Base-by-base conservation (phyloP, 2,888 invertebrate species). In the Aleiodes alternator region DNA sequence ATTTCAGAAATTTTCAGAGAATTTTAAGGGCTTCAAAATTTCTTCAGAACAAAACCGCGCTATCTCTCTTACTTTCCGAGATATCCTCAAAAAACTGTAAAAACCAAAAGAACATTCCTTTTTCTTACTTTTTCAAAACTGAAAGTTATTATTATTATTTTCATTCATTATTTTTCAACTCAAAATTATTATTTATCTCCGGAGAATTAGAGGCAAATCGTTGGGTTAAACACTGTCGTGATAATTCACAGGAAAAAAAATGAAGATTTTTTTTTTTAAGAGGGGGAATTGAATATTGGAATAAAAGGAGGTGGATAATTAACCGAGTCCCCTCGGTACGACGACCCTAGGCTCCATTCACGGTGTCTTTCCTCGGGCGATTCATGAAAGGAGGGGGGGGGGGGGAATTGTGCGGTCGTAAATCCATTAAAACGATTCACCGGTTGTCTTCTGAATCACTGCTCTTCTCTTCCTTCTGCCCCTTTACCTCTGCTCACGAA, bases 401-500 rank as follows among this genome's bases (percentile, higher is more conserved):
- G 74, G 56, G 72, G 53, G 59, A 70, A 70, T 66, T 72, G 76
- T 55, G 72, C 51, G 59, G 76, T 80, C 80, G 77, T 79, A 80
- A 80, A 79, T 80, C 79, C 78, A 80, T 80, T 80, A 79, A 38
- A 79, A 77, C 75, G 71, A 78, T 79, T 76, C 76, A 80, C 73
- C 77, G 76, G 77, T 68, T 80, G 80, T 80, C 77, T 75, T 77
- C 78, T 76, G 76, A 77, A 80, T 79, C 75, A 71, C 73, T 77
- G 76, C 76, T 51, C 59, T 31, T 23, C 48, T 53, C 9, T 48
- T 43, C 43, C 34, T 14, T 69, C 55, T 69, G 38, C 29, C 38
- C 69, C n/a, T 23, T 43, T 9, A 69, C 51, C 50, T 31, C 12
- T 34, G 12, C 16, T 16, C 16, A 64, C 43, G 12, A 64, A 43